Evolutionary conservation across 2,888 invertebrate genomes (phyloP), one percentile per base, ranked within the genome.

Genomic region (Heliconius erato): DNA sequence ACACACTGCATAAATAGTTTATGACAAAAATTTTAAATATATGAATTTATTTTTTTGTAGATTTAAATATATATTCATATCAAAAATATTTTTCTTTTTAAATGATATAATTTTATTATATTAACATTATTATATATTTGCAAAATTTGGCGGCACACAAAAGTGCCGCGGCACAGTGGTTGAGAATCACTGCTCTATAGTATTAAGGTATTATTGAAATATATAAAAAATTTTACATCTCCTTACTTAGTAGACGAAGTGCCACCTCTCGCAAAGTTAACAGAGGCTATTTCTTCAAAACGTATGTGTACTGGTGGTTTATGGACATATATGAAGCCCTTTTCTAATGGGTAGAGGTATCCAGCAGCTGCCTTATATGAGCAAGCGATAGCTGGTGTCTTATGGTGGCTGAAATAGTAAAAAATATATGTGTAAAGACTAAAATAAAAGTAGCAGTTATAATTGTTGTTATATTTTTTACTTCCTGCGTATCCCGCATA

Each of bases 281-380:
- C 99, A 0, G 98, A 98, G 0, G 97, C 97, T 40, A 99, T 98
- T 95, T 99, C 99, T 91, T 99, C 99, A 91, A 99, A 99, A 14
- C 99, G 97, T 84, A 99, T 99, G 90, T 99, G 99, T 84, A 99
- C 97, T 0, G 99, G 99, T 0, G 99, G 99, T 92, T 99, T 99
- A 94, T 99, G 99, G 2, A 99, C 98, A 92, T 99, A 99, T 88
- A 99, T 99, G 91, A 99, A 99, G 16, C 99, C 99, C 88, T 99
- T 97, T 93, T 99, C 99, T 71, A 99, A 94, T 0, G 99, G 99
- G 94, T 99, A 99, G 77, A 99, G 95, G 91, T 99, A 98, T 1
- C 99, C 99, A 0, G 99, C 99, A 0, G 99, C 98, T 14, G 99
- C 99, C 93, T 99, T 99, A 96, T 99, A 99, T 0, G 99, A 99